Conservation (phyloP, 2,888 invertebrate species). For the Scaptomyza tumidula region DNA sequence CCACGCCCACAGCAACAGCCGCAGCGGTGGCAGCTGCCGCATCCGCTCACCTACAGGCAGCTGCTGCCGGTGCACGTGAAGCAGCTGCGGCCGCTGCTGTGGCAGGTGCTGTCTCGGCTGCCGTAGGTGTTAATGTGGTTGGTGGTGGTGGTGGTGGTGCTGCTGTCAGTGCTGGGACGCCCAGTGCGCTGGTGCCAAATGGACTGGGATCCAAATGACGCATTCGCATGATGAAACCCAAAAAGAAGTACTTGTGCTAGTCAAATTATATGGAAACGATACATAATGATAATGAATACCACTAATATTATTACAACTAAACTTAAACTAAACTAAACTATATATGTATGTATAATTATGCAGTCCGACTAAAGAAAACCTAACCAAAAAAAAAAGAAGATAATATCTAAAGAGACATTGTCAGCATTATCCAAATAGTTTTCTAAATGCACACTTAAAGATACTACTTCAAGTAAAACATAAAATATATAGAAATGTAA, state of each 20-base stretch:
- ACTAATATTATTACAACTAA: conserved; percentile 13
- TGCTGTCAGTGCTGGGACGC: conserved; percentile 51
- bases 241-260: conserved; percentile 85
- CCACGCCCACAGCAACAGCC: conserved; percentile 75
- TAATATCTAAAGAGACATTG: too few relatives aligned
- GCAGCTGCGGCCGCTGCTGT: conserved; percentile 17
- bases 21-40: conserved; percentile 50
- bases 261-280: conserved; percentile 80
- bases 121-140: conserved; percentile 28
- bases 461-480: conserved; percentile 55
- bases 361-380: conserved; percentile 56
- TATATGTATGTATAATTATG: conserved; percentile 23
- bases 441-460: conserved; percentile 56
- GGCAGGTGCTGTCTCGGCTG: conserved; percentile 6
- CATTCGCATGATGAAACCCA: conserved; percentile 85
- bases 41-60: conserved; percentile 65
- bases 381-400: conserved; percentile 47
- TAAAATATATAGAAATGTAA: conserved; percentile 34
- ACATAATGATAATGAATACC: conserved; percentile 7
- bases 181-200: conserved; percentile 81
- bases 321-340: conserved; percentile 9
- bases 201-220: conserved; percentile 85
- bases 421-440: conserved; percentile 52
- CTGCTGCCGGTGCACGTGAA: conserved; percentile 44
- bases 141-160: conserved; percentile 19